Base-by-base conservation (phyloP, 2,888 invertebrate species). In the Mactromeris polynyma region DNA sequence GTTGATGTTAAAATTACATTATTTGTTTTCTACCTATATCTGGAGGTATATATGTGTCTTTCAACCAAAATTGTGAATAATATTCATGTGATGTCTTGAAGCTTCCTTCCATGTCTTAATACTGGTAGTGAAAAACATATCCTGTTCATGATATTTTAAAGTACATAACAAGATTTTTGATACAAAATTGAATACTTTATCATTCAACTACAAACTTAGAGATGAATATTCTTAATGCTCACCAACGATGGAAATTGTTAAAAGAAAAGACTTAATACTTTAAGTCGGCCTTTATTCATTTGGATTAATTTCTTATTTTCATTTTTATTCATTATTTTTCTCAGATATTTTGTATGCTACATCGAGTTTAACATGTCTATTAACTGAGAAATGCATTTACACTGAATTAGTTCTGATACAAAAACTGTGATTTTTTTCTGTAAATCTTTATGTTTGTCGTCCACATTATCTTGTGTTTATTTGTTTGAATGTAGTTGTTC, bases 41-140 rank as follows among this genome's bases (percentile, higher is more conserved):
- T 73, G 14, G 36, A 21, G 73, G 73, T 73, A 73, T 9, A 58
- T 73, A 33, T 26, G 36, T 73, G 73, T 73, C 73, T 73, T 73
- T 73, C 73, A 73, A 73, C 73, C n/a, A 33, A 33, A 33, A 73
- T 64, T 64, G 58, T 64, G 26, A 26, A 26, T 64, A 26, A 9
- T 64, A 26, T 64, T 64, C 6, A 64, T 64, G 58, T 64, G 58
- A 64, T 64, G 26, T 26, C 26, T 26, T 64, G 26, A n/a, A 21
- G 26, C 26, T 26, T 58, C 6, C 26, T 58, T 26, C 26, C 26
- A 26, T 64, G 26, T 64, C 26, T n/a, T 2, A 64, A 9, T 64
- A 26, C 4, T 26, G 11, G 26, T 7, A 26, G 11, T 26, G n/a
- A n/a, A 58, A n/a, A 9, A 11, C 4, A 26, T 26, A 7, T 64